phyloP scores from a whole-genome alignment of 2,888 invertebrate species.

The Yponomeuta cagnagella region DNA sequence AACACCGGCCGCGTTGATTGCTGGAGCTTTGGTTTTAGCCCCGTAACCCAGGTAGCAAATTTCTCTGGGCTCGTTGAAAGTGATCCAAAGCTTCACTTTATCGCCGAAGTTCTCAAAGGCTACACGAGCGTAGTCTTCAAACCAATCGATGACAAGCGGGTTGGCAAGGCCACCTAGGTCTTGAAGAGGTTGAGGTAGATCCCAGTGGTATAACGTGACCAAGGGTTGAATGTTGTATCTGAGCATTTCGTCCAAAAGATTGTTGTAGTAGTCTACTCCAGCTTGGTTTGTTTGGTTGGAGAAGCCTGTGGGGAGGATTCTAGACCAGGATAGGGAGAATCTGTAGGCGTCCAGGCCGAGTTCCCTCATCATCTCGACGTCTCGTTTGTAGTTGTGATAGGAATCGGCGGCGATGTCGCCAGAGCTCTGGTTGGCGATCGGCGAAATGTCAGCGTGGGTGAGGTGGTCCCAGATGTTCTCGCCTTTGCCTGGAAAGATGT shows the following conservation, averaged over 20 bases:
- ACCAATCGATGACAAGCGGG: constrained; percentile 46
- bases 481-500: constrained; percentile 15
- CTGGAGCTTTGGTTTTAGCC: constrained; percentile 34
- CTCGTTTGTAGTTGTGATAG: constrained; percentile 39
- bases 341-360: constrained; percentile 16
- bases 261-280: constrained; percentile 16
- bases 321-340: constrained; percentile 18
- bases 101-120: constrained; percentile 65
- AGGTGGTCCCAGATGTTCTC: constrained; percentile 41
- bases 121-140: constrained; percentile 65
- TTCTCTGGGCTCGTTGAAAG: constrained; percentile 73
- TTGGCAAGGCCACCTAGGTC: constrained; percentile 34
- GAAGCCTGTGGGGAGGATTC: constrained; percentile 17
- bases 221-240: constrained; percentile 13
- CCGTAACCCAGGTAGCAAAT: constrained; percentile 17
- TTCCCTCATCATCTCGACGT: constrained; percentile 29
- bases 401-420: constrained; percentile 36
- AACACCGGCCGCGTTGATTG: constrained; percentile 41
- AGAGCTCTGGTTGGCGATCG: constrained; percentile 37
- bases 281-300: constrained; percentile 11
- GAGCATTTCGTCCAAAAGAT: constrained; percentile 15
- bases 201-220: constrained; percentile 39
- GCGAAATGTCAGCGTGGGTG: constrained; percentile 34
- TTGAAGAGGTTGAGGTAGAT: constrained; percentile 40
- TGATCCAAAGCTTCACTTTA: constrained; percentile 75